These are phyloP conservation scores for Ophioninae sp. DNA, from an alignment of 2,888 invertebrate genomes.

Conservation along the genomic window DNA sequence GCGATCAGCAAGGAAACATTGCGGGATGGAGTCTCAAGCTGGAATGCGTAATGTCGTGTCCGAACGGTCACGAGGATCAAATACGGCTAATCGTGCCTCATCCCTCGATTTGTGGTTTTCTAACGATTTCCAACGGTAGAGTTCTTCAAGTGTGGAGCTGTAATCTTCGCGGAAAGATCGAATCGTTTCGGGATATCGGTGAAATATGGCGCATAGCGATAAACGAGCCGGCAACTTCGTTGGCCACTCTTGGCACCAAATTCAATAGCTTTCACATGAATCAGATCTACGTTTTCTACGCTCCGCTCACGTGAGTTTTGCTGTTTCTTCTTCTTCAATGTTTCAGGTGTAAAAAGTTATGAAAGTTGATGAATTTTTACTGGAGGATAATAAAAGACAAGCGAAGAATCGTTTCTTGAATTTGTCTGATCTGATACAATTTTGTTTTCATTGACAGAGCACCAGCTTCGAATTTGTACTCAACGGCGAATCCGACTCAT, in stretches of 20 bases:
- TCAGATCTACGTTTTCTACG: constrained; percentile 69
- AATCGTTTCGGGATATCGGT: constrained; percentile 64
- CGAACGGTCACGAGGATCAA: constrained; percentile 56
- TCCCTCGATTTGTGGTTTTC: constrained; percentile 70
- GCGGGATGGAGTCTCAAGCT: constrained; percentile 65
- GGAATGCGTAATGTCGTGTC: constrained; percentile 64
- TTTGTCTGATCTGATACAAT: neutral
- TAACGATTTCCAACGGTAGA: constrained; percentile 62
- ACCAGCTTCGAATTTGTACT: constrained; percentile 57
- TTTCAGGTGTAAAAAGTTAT: neutral
- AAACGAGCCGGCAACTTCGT: constrained; percentile 60
- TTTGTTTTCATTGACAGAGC: constrained; percentile 53
- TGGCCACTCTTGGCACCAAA: constrained; percentile 63
- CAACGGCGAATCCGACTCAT: constrained; percentile 67
- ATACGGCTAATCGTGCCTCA: constrained; percentile 63
- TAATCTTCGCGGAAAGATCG: constrained; percentile 66
- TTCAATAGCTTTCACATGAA: constrained; percentile 68
- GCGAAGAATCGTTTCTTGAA: neutral
- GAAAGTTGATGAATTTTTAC: neutral
- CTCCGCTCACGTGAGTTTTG: constrained; percentile 68
- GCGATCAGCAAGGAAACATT: constrained; percentile 70
- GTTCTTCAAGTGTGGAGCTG: constrained; percentile 71
- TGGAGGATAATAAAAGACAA: neutral
- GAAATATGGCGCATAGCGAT: constrained; percentile 60
- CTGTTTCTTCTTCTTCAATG: neutral